A percentile compares a stretch with the other conserved stretches of the same genome.
Evolutionary conservation across 2,888 invertebrate genomes (phyloP).

Genomic region (Eilema griseolum): DNA sequence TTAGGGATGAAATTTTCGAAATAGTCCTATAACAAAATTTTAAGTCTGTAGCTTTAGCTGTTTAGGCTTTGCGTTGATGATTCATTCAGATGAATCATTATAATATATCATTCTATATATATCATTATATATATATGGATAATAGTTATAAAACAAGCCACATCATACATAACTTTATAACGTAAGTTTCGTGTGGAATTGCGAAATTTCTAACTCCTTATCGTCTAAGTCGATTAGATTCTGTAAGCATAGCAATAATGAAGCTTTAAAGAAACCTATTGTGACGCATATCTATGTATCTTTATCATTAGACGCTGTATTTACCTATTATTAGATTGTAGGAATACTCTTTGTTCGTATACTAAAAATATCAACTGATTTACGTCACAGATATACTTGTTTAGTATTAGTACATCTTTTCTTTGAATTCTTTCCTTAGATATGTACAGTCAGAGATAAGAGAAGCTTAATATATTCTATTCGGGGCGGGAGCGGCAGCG

Average conservation of each 20-base stretch:
- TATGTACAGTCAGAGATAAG: too few relatives aligned
- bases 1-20: too few relatives aligned
- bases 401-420: background rate
- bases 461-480: too few relatives aligned
- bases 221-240: constrained; percentile 55
- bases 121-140: background rate
- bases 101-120: too few relatives aligned
- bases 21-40: too few relatives aligned
- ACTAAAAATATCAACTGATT: background rate
- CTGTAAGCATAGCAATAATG: constrained; percentile 29
- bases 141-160: background rate
- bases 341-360: background rate
- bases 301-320: background rate
- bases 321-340: background rate
- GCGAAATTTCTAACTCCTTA: constrained; percentile 44
- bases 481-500: too few relatives aligned
- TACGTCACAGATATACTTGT: background rate
- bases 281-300: background rate
- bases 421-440: background rate
- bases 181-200: constrained; percentile 24
- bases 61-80: too few relatives aligned
- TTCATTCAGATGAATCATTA: too few relatives aligned
- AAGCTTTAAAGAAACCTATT: background rate
- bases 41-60: too few relatives aligned
- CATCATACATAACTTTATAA: background rate